These are phyloP conservation scores for Radopholus similis DNA, from an alignment of 1,140 invertebrate species.

Conservation along the genomic window DNA sequence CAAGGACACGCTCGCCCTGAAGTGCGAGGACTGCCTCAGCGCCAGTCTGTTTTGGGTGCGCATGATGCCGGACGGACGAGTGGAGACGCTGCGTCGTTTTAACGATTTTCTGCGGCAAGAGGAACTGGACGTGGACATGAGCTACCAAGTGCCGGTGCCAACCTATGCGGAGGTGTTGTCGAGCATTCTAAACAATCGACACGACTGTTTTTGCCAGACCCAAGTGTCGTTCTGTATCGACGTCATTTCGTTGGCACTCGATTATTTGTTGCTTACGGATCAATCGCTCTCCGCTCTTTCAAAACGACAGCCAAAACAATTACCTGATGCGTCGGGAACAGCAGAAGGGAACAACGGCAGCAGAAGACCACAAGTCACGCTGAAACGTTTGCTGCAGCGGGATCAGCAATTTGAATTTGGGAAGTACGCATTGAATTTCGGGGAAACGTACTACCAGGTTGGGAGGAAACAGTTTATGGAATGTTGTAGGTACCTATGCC, in stretches of 20 bases:
- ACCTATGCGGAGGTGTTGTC: slow-evolving; percentile 40
- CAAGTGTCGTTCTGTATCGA: slow-evolving; percentile 37
- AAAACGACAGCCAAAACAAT: slow-evolving; percentile 6
- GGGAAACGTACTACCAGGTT: slow-evolving; percentile 48
- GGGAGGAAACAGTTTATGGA: background rate
- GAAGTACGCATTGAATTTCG: slow-evolving; percentile 24
- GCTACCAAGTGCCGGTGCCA: slow-evolving; percentile 29
- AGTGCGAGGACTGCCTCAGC: slow-evolving; percentile 47
- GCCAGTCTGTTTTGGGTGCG: slow-evolving; percentile 43
- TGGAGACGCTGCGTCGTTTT: slow-evolving; percentile 19
- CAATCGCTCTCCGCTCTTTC: background rate
- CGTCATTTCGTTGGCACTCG: slow-evolving; percentile 23
- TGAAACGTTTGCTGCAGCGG: slow-evolving; percentile 4
- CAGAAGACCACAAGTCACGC: background rate
- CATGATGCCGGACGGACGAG: slow-evolving; percentile 25
- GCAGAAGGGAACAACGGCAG: slow-evolving; percentile 1
- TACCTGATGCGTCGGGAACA: too few species aligned
- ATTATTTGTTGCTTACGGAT: slow-evolving; percentile 30
- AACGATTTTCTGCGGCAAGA: slow-evolving; percentile 30
- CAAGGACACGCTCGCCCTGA: slow-evolving; percentile 47
- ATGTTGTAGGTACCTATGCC: background rate
- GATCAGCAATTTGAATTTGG: slow-evolving; percentile 47
- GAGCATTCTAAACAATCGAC: slow-evolving; percentile 8
- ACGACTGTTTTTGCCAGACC: slow-evolving; percentile 12
- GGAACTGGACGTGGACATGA: slow-evolving; percentile 28